Evolutionary conservation across 2,888 invertebrate species (phyloP).

Genomic region (Sepiola atlantica): DNA sequence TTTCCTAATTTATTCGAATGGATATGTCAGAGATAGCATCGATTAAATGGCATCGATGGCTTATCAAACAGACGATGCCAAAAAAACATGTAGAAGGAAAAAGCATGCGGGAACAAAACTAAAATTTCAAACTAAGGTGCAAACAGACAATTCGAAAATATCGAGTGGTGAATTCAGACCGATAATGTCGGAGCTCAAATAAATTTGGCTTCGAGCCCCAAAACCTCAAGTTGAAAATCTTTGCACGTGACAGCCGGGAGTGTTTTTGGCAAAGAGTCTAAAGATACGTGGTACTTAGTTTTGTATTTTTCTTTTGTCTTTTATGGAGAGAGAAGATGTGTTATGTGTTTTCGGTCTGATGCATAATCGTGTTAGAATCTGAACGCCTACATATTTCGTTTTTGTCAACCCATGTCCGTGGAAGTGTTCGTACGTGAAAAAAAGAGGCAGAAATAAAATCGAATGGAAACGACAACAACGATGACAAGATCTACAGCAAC

Average conservation of each 20-base stretch:
- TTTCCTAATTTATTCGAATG: background rate
- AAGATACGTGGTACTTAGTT: background rate
- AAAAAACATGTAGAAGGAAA: background rate
- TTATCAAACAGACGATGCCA: background rate
- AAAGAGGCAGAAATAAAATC: background rate
- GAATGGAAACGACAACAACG: background rate
- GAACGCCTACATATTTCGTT: background rate
- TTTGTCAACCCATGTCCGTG: background rate
- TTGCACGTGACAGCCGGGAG: background rate
- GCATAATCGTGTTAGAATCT: background rate
- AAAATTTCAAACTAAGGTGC: too few species aligned
- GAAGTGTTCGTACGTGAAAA: background rate
- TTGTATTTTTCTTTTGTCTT: background rate
- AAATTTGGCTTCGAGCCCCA: background rate
- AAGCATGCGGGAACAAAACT: background rate
- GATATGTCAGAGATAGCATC: background rate
- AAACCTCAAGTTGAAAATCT: background rate
- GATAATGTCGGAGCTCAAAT: background rate
- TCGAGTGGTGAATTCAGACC: background rate
- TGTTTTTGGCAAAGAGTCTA: background rate
- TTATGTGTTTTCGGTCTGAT: background rate
- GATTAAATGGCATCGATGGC: background rate
- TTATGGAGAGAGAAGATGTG: background rate
- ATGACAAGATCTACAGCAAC: background rate
- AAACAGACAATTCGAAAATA: background rate